Base-by-base conservation (phyloP, 2,797 vertebrate genomes). In the Myotis myotis region DNA sequence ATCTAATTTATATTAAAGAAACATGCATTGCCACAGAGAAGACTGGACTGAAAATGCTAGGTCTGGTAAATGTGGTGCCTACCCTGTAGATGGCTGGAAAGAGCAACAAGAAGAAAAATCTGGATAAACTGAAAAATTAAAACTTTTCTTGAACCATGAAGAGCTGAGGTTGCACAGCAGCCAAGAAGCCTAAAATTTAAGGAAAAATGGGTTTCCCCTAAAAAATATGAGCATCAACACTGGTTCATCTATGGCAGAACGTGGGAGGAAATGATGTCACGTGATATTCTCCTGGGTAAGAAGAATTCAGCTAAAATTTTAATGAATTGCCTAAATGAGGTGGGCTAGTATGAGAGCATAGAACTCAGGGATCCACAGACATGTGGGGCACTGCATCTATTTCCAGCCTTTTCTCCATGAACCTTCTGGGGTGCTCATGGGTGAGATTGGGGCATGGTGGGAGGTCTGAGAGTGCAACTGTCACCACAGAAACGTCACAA, bases 1-100 rank as follows among this genome's bases (percentile, higher is more conserved):
- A 94, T 38, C 64, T 83, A 49, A 84, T 87, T 74, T 74, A 19
- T 55, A 22, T 36, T 28, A 78, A 33, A 90, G 47, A 88, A 95
- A 49, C 17, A 47, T 30, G 17, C 33, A 49, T 38, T 23, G 36
- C 53, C 80, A 62, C 53, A 28, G 36, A 83, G 19, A 6, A 88
- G 82, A 38, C 20, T 25, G 1, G 62, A 60, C 49, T 60, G 51
- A 55, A 79, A 75, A 15, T 23, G 20, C 57, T 60, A 76, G 62
- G n/a, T 15, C 7, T 7, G 1, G 25, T 19, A 41, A 76, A 79
- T 47, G 12, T 41, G 60, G 47, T 38, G 15, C 28, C 36, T 81
- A 71, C 33, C 76, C 17, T 6, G 2, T 28, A 66, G 64, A 78
- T 2, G 47, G 82, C 16, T 83, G 17, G 30, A 93, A 87, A 89